Evolutionary conservation across 2,113 vertebrate genomes (phyloP).

Genomic region (Strix uralensis): DNA sequence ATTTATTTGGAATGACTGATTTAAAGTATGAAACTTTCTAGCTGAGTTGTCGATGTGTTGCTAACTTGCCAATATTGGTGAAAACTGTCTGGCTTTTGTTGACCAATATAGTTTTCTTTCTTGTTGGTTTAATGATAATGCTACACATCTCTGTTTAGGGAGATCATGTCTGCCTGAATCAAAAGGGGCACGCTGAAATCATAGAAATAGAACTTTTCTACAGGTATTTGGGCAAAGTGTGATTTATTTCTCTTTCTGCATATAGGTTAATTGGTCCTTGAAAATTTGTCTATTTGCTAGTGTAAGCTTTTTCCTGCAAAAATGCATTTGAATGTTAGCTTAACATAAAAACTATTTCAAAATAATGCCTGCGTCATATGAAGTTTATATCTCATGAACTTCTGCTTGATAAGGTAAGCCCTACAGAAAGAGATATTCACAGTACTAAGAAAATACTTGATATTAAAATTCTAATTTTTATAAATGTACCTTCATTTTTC

Average conservation of each 20-base stretch:
- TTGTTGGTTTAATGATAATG: neutral
- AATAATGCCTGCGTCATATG: neutral
- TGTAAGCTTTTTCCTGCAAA: rapidly evolving
- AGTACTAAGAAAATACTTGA: neutral
- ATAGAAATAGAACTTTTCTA: neutral
- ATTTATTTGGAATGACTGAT: neutral
- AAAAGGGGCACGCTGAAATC: neutral
- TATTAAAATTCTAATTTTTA: neutral
- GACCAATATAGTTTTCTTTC: neutral
- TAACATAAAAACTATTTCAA: neutral
- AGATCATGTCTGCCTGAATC: neutral
- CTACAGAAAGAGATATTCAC: neutral
- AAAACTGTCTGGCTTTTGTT: neutral
- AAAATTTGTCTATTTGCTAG: neutral
- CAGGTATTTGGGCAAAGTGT: neutral
- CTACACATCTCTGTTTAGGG: neutral
- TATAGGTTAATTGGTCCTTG: neutral
- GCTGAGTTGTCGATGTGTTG: neutral
- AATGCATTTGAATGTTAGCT: neutral
- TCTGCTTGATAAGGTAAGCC: neutral
- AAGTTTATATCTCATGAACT: neutral
- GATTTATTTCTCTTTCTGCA: neutral
- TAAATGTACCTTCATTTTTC: neutral
- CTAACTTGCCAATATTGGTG: neutral
- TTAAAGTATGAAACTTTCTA: neutral